Percentiles rank a stretch among this genome's conserved stretches.
These are phyloP conservation scores for Ochlodes sylvanus DNA, from an alignment of 2,888 invertebrate species.

Conservation along the genomic window DNA sequence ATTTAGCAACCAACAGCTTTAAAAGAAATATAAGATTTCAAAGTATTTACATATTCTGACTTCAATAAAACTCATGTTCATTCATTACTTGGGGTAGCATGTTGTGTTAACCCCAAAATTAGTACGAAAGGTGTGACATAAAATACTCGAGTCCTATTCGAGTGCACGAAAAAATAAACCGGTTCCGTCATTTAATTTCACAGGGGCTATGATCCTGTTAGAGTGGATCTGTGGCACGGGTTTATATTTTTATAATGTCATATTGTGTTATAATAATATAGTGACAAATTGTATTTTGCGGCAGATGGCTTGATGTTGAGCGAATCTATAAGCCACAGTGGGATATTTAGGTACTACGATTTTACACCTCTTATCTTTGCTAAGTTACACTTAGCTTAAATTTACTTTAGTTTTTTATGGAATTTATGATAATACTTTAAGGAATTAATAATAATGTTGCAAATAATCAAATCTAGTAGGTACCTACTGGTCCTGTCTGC, in stretches of 20 bases:
- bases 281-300: slow-evolving; percentile 17
- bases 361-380: no score
- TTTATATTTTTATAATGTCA: slow-evolving; percentile 34
- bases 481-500: no score
- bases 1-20: no score
- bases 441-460: no score
- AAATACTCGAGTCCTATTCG: slow-evolving; percentile 70
- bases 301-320: slow-evolving; percentile 19
- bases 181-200: slow-evolving; percentile 65
- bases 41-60: slow-evolving; percentile 62
- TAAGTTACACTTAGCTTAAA: no score
- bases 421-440: no score
- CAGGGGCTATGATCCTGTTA: slow-evolving; percentile 60
- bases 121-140: slow-evolving; percentile 79
- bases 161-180: slow-evolving; percentile 65
- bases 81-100: slow-evolving; percentile 72
- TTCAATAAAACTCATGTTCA: slow-evolving; percentile 67
- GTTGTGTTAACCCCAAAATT: slow-evolving; percentile 78
- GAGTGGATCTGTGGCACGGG: slow-evolving; percentile 62
- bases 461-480: no score
- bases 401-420: no score
- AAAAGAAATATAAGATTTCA: no score
- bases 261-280: slow-evolving; percentile 28
- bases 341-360: no score
- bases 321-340: no score